A percentile compares a stretch with the other conserved stretches of the same genome.
phyloP scores from a whole-genome alignment of 2,113 vertebrate species.

The Raja brachyura region DNA sequence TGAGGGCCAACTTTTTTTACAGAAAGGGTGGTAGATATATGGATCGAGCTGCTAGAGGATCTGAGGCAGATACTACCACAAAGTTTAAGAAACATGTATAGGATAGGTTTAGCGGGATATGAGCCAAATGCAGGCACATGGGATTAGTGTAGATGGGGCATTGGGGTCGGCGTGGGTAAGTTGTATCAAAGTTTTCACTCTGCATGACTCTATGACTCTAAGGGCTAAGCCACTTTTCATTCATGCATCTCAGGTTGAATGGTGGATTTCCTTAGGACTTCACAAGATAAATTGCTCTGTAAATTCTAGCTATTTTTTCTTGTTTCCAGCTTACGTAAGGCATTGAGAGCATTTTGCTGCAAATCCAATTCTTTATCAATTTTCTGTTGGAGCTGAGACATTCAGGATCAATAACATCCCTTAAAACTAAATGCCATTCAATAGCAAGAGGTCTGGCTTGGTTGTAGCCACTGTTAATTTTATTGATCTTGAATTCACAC shows the following conservation, averaged over 20 bases:
- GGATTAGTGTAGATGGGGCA: too few relatives aligned
- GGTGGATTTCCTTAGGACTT: too few relatives aligned
- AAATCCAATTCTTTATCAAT: constrained; percentile 5
- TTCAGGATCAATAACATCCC: constrained; percentile 36
- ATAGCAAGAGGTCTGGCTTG: neutral
- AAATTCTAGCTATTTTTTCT: neutral
- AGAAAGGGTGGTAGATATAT: too few relatives aligned
- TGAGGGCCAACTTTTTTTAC: too few relatives aligned
- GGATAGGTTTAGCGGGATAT: too few relatives aligned
- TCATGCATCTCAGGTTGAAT: neutral
- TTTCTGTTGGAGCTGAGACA: constrained; percentile 27
- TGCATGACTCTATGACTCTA: too few relatives aligned
- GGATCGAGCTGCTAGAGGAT: too few relatives aligned
- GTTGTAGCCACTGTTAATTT: constrained; percentile 3
- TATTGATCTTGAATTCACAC: neutral
- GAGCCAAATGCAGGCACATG: too few relatives aligned
- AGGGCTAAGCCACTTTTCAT: neutral
- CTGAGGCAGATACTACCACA: too few relatives aligned
- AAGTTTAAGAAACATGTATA: too few relatives aligned
- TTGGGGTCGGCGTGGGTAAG: too few relatives aligned
- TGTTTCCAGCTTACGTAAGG: neutral
- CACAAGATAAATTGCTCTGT: neutral
- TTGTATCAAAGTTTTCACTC: too few relatives aligned
- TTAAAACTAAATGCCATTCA: constrained; percentile 29
- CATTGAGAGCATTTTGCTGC: neutral